Conservation (phyloP, 1,140 invertebrate genomes). For the Polyergus mexicanus region DNA sequence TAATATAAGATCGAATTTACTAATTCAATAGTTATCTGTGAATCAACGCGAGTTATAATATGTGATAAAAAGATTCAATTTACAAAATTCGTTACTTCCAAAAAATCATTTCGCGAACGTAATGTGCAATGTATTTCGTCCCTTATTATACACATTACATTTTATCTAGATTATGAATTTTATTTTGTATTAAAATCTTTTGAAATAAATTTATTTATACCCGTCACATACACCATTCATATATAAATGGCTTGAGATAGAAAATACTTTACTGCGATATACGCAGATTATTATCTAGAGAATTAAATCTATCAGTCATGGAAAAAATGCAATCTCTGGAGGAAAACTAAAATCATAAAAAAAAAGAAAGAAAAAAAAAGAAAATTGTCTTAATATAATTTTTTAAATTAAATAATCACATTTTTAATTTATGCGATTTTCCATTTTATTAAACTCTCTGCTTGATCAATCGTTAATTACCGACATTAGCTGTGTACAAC, state of each 20-base stretch:
- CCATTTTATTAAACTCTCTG: background rate
- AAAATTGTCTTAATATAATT: background rate
- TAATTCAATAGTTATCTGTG: slow-evolving; percentile 9
- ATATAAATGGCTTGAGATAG: too few relatives aligned
- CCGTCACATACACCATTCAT: too few relatives aligned
- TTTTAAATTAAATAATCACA: background rate
- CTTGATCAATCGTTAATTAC: background rate
- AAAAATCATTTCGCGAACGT: background rate
- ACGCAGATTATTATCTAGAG: too few relatives aligned
- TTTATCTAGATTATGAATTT: background rate
- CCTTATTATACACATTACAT: background rate
- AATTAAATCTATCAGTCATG: too few relatives aligned
- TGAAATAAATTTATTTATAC: too few relatives aligned
- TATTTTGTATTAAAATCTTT: too few relatives aligned
- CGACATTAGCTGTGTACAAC: background rate
- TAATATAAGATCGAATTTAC: slow-evolving; percentile 20
- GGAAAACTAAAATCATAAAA: background rate
- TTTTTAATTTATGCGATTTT: background rate
- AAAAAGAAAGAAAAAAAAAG: too few relatives aligned
- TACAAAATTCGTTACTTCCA: slow-evolving; percentile 10
- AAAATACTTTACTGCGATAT: too few relatives aligned
- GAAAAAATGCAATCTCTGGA: too few relatives aligned
- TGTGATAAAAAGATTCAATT: slow-evolving; percentile 12
- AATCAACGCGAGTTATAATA: background rate
- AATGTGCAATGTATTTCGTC: background rate